phyloP scores from a whole-genome alignment of 2,888 invertebrate species.

The Lathronympha strigana region DNA sequence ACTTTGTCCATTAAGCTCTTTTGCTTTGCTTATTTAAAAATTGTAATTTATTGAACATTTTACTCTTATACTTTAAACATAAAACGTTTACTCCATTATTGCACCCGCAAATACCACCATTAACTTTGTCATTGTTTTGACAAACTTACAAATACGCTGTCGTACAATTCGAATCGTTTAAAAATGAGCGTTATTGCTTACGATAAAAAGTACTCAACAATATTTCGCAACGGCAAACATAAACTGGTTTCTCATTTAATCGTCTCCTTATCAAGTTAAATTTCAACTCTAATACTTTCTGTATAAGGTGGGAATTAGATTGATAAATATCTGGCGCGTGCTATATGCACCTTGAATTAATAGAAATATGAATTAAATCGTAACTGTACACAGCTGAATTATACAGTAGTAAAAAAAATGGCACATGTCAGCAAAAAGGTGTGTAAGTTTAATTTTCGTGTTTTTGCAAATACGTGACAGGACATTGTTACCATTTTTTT shows the following conservation, averaged over 20 bases:
- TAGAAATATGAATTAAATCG: slow-evolving; percentile 44
- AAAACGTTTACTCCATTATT: background rate
- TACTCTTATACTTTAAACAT: background rate
- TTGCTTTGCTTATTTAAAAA: background rate
- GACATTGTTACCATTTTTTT: background rate
- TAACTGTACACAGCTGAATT: slow-evolving; percentile 34
- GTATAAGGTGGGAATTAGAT: background rate
- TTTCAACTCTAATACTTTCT: background rate
- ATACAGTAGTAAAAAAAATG: slow-evolving; percentile 38
- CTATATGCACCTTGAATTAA: slow-evolving; percentile 39
- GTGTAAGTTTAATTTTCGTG: slow-evolving; percentile 5
- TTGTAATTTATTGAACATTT: background rate
- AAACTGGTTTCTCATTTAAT: background rate
- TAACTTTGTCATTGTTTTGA: background rate
- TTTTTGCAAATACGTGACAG: background rate
- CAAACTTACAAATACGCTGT: background rate
- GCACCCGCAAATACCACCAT: background rate
- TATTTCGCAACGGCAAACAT: background rate
- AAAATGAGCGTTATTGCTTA: slow-evolving; percentile 5
- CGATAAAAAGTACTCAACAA: background rate
- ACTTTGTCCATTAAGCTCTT: background rate
- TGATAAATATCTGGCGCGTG: slow-evolving; percentile 32
- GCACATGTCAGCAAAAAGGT: slow-evolving; percentile 5
- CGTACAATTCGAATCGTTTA: background rate
- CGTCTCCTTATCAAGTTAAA: background rate